Base-by-base conservation (phyloP, 2,888 invertebrate genomes). In the Eupithecia centaureata region DNA sequence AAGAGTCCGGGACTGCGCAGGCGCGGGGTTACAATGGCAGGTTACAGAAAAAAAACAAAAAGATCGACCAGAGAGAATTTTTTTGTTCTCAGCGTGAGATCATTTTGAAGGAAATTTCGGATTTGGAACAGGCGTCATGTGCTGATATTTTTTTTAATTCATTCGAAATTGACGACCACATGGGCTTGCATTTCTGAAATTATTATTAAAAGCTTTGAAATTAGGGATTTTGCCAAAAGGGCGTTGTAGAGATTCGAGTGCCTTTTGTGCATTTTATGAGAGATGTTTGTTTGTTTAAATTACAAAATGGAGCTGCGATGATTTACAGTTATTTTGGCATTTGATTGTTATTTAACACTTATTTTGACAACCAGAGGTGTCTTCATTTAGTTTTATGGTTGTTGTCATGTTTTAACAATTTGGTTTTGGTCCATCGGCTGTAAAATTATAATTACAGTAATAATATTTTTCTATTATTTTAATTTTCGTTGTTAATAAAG, bases 11-110 rank as follows among this genome's bases (percentile, higher is more conserved):
- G n/a, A n/a, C n/a, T n/a, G n/a, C 82, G 84, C 76, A 80, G 72
- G 71, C 79, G 84, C 83, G 81, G 79, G 79, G 84, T 83, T 73
- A 84, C 82, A 84, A 85, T 87, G 84, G 84, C 79, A 76, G 77
- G 65, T 80, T 78, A 75, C 79, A 79, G 82, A 83, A 86, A 87
- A 86, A n/a, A 87, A 85, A 81, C n/a, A 85, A 89, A 91, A 91
- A 90, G 84, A 86, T 86, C 81, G 79, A 75, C 75, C 80, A 78
- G 79, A 82, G 80, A 80, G 80, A 84, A 89, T 90, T 89, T 90
- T 85, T 87, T 74, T 77, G 79, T 77, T 79, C 92, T 70, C 93
- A 92, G 93, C 93, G 93, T 92, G 93, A 90, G 93, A 92, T 85
- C 91, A 84, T 82, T 89, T 91, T 87, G 86, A 87, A 90, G 89